These are phyloP conservation scores for Chirona hameri DNA, from an alignment of 2,888 invertebrate genomes.

Conservation along the genomic window DNA sequence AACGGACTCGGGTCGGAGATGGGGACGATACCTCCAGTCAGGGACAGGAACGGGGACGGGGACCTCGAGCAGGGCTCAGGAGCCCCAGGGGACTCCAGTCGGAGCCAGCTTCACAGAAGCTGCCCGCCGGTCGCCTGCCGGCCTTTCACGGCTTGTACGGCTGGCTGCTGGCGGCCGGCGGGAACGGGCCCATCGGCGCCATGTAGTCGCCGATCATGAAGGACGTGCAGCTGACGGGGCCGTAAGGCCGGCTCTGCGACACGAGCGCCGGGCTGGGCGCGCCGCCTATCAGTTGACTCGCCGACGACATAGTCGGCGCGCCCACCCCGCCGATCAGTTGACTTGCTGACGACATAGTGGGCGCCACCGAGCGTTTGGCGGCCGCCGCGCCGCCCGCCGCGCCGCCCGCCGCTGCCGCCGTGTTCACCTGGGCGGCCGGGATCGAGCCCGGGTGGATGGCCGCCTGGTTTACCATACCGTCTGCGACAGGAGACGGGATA, in stretches of 20 bases:
- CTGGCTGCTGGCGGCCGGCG: neutral
- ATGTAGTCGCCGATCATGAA: conserved; percentile 74
- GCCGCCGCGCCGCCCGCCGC: neutral
- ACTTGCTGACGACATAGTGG: conserved; percentile 59
- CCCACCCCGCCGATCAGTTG: conserved; percentile 66
- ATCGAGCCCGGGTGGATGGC: conserved; percentile 63
- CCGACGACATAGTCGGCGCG: conserved; percentile 61
- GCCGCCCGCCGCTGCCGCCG: conserved; percentile 47
- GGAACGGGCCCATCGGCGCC: conserved; percentile 50
- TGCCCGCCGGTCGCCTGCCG: neutral
- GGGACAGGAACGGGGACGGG: no score
- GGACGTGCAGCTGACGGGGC: conserved; percentile 11
- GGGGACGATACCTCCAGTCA: no score
- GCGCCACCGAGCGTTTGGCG: conserved; percentile 46
- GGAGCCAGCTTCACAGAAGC: no score
- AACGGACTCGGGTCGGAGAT: no score
- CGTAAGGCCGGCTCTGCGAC: conserved; percentile 44
- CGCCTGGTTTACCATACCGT: conserved; percentile 52
- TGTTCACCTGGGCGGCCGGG: conserved; percentile 59
- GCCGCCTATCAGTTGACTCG: conserved; percentile 62
- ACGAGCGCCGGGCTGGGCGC: conserved; percentile 67
- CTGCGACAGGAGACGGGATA: neutral
- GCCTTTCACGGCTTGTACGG: neutral
- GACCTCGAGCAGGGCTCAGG: no score
- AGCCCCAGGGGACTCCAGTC: no score